phyloP scores from a whole-genome alignment of 2,113 vertebrate genomes.

The Pelusios castaneus region DNA sequence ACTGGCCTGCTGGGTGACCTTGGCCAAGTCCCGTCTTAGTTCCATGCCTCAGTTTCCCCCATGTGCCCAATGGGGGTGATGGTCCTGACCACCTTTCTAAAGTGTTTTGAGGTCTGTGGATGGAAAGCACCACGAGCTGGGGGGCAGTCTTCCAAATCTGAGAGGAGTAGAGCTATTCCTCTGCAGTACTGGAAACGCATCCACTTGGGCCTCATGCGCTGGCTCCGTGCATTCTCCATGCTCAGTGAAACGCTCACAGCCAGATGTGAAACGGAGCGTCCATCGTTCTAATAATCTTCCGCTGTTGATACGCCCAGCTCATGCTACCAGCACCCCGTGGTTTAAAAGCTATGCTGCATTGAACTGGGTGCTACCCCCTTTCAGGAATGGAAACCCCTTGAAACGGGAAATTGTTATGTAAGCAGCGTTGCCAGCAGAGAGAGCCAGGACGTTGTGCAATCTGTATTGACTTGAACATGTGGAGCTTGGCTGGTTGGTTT shows the following conservation, averaged over 20 bases:
- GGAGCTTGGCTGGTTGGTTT: not conserved
- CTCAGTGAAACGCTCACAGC: not conserved
- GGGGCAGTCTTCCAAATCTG: not conserved
- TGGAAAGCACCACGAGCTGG: not conserved
- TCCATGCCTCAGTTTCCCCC: not conserved
- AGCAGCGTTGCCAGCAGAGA: accelerated
- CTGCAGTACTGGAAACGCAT: not conserved
- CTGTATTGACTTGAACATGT: accelerated
- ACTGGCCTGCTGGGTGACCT: too few species aligned
- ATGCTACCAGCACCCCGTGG: not conserved
- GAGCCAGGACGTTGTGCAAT: not conserved
- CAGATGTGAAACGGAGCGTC: not conserved
- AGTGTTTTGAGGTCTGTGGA: not conserved
- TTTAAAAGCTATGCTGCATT: not conserved
- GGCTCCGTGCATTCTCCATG: not conserved
- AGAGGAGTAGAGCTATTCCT: not conserved
- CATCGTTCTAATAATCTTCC: not conserved
- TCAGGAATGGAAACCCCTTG: not conserved
- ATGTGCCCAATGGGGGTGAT: not conserved
- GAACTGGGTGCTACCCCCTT: not conserved
- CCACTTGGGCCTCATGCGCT: not conserved
- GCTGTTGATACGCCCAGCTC: not conserved
- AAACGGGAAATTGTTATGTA: accelerated
- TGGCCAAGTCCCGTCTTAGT: not conserved
- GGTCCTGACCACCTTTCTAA: not conserved